These are phyloP conservation scores for Megaustenia siamemsis DNA, from an alignment of 2,888 invertebrate genomes.

Conservation along the genomic window DNA sequence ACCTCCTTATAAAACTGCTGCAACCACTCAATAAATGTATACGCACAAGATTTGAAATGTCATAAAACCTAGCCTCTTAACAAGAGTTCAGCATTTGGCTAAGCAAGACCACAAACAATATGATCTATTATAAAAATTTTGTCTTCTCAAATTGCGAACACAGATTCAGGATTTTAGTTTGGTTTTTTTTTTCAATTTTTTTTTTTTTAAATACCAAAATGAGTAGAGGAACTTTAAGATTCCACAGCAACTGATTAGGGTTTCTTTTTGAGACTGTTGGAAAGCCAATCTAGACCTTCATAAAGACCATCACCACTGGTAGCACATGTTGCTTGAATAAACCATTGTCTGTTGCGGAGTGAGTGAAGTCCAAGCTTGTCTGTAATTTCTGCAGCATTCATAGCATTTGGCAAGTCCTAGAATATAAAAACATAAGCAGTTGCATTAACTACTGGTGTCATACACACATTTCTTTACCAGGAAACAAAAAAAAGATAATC, in stretches of 20 bases:
- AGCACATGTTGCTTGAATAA: conserved; percentile 87
- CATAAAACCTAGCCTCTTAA: conserved; percentile 17
- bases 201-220: background rate
- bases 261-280: conserved; percentile 96
- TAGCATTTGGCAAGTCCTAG: conserved; percentile 99
- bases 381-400: conserved; percentile 99
- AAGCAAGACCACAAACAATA: background rate
- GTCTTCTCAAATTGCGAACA: background rate
- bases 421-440: background rate
- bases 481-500: no score
- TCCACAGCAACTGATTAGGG: conserved; percentile 16
- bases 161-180: background rate
- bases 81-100: background rate
- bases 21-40: conserved; percentile 20
- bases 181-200: background rate
- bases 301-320: conserved; percentile 99
- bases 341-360: conserved; percentile 94
- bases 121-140: background rate
- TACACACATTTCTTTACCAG: no score
- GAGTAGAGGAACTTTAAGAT: background rate
- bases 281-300: conserved; percentile 99
- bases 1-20: background rate
- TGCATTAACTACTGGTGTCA: no score
- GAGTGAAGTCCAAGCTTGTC: conserved; percentile 99
- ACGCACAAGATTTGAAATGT: background rate